Conservation (phyloP, 2,797 vertebrate species). For the Clamator glandarius region DNA sequence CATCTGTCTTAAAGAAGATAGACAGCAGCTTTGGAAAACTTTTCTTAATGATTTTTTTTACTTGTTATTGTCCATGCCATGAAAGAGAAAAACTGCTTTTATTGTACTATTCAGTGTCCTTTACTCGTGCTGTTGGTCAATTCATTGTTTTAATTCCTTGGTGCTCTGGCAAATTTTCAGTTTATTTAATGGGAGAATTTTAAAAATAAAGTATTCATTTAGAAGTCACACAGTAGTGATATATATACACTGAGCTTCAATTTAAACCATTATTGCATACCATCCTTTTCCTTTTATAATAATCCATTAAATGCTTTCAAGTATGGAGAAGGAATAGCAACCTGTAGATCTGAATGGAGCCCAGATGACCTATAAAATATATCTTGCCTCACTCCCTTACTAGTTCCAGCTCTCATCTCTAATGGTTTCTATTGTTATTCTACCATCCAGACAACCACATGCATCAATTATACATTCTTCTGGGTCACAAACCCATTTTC, state of each 20-base stretch:
- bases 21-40: not conserved
- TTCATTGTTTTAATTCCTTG: slow-evolving; percentile 62
- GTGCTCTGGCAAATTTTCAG: slow-evolving; percentile 65
- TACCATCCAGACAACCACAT: slow-evolving; percentile 68
- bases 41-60: not conserved
- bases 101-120: not conserved
- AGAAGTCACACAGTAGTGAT: slow-evolving; percentile 67
- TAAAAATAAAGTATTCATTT: slow-evolving; percentile 73
- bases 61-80: not conserved
- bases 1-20: not conserved
- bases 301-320: slow-evolving; percentile 85
- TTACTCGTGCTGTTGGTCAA: slow-evolving; percentile 22
- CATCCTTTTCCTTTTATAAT: slow-evolving; percentile 79
- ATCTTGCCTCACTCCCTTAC: slow-evolving; percentile 72
- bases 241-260: slow-evolving; percentile 71
- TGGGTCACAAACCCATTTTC: slow-evolving; percentile 66
- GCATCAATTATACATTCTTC: slow-evolving; percentile 76
- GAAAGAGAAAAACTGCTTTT: not conserved
- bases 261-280: slow-evolving; percentile 78
- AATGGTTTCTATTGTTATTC: slow-evolving; percentile 82
- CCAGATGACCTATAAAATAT: slow-evolving; percentile 83
- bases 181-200: slow-evolving; percentile 64
- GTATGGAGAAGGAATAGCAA: slow-evolving; percentile 80
- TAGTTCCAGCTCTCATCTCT: slow-evolving; percentile 76
- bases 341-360: slow-evolving; percentile 81